A percentile compares a stretch with the other conserved stretches of the same genome.
phyloP scores from a whole-genome alignment of 2,888 invertebrate genomes.

The Folsomia candida region DNA sequence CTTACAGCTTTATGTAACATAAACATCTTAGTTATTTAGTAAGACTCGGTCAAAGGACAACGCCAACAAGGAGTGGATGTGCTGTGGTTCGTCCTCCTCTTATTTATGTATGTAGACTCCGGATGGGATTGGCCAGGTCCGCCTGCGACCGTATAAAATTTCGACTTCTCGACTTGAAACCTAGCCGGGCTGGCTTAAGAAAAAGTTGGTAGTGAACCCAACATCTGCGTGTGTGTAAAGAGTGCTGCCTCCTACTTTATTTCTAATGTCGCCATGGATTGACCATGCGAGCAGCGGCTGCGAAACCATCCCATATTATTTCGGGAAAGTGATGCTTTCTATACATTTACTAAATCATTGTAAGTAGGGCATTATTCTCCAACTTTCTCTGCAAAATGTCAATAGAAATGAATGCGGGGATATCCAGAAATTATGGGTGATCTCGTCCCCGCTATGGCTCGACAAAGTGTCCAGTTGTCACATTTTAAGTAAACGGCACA shows the following conservation, averaged over 20 bases:
- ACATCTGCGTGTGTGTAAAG: neutral
- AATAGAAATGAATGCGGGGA: too few relatives aligned
- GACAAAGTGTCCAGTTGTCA: too few relatives aligned
- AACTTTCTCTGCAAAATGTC: constrained; percentile 1
- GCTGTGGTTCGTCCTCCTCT: neutral
- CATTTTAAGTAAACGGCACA: too few relatives aligned
- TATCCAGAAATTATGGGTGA: neutral
- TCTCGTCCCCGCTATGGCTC: too few relatives aligned
- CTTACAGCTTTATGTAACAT: neutral
- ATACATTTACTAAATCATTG: constrained; percentile 7
- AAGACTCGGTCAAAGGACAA: neutral
- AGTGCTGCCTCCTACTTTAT: neutral
- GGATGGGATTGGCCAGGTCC: neutral
- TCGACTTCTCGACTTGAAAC: neutral
- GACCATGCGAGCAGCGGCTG: neutral
- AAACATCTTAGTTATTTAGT: neutral
- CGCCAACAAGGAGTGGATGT: neutral
- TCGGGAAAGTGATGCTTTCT: neutral
- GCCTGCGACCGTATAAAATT: neutral
- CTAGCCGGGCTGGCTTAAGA: neutral
- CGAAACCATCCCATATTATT: too few relatives aligned
- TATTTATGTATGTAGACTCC: too few relatives aligned
- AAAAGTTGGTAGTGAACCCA: neutral
- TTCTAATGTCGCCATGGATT: neutral
- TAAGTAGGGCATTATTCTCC: constrained; percentile 11